These are phyloP conservation scores for Leucoptera coffeella DNA, from an alignment of 2,888 invertebrate genomes.

Conservation along the genomic window DNA sequence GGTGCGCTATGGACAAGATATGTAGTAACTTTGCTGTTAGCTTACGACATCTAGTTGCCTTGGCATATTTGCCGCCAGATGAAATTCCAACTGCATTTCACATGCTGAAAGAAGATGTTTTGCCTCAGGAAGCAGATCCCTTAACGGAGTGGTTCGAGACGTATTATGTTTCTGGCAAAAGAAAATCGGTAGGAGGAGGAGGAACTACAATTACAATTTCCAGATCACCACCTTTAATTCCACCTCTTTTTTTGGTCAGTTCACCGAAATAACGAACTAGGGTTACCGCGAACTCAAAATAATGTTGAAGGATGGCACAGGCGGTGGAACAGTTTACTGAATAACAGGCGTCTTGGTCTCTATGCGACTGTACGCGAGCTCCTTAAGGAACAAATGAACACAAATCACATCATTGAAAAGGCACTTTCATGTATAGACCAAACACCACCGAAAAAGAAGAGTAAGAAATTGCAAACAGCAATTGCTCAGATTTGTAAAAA, in stretches of 20 bases:
- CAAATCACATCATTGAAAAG: background rate
- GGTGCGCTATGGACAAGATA: background rate
- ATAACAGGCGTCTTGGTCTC: background rate
- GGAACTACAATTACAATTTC: slow-evolving; percentile 1
- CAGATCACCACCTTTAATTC: background rate
- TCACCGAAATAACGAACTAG: background rate
- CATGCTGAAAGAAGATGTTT: slow-evolving; percentile 1
- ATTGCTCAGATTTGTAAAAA: too few species aligned
- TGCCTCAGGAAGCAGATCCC: slow-evolving; percentile 1
- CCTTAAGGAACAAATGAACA: background rate
- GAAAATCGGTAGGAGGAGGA: background rate
- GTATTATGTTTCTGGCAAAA: slow-evolving; percentile 1
- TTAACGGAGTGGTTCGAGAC: slow-evolving; percentile 1
- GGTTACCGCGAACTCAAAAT: slow-evolving; percentile 2
- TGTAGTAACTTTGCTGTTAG: slow-evolving; percentile 3
- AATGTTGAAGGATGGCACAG: background rate
- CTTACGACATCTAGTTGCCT: slow-evolving; percentile 4
- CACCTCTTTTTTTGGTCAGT: slow-evolving; percentile 1
- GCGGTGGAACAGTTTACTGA: background rate
- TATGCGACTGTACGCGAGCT: background rate
- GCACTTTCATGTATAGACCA: background rate
- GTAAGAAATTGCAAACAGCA: too few species aligned
- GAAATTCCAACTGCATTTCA: slow-evolving; percentile 4
- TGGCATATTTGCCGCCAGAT: slow-evolving; percentile 3
- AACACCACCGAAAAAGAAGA: background rate